Conservation (phyloP, 2,113 vertebrate species). For the Corythaeola cristata region DNA sequence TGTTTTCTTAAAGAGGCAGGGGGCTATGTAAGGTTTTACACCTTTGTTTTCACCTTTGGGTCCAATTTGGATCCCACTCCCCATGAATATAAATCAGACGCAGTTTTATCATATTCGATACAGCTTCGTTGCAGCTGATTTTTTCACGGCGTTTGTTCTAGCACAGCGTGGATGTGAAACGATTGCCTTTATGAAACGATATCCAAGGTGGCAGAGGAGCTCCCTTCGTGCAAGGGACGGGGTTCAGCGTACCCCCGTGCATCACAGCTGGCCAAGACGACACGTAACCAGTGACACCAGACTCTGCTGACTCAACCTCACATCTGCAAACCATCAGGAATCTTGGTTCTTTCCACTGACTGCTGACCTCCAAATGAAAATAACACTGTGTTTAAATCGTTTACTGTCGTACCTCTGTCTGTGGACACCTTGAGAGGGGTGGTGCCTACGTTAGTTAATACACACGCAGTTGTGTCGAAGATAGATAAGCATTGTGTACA, state of each 20-base stretch:
- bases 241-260: background rate
- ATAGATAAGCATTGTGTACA: accelerated
- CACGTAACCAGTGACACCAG: accelerated
- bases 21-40: background rate
- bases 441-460: accelerated
- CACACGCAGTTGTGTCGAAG: accelerated
- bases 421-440: accelerated
- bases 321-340: accelerated
- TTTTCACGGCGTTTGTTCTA: background rate
- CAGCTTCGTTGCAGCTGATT: background rate
- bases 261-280: background rate
- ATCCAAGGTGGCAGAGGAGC: background rate
- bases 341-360: background rate
- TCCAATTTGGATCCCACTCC: background rate
- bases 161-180: accelerated
- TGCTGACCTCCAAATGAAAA: background rate
- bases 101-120: background rate
- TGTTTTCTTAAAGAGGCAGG: background rate
- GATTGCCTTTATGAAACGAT: background rate
- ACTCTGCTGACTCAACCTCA: background rate
- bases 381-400: accelerated
- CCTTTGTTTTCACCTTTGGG: background rate
- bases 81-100: background rate
- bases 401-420: background rate
- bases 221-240: accelerated